Percentiles rank a stretch among this genome's conserved stretches.
phyloP scores from a whole-genome alignment of 2,797 vertebrate species.

The Danio tinwini region DNA sequence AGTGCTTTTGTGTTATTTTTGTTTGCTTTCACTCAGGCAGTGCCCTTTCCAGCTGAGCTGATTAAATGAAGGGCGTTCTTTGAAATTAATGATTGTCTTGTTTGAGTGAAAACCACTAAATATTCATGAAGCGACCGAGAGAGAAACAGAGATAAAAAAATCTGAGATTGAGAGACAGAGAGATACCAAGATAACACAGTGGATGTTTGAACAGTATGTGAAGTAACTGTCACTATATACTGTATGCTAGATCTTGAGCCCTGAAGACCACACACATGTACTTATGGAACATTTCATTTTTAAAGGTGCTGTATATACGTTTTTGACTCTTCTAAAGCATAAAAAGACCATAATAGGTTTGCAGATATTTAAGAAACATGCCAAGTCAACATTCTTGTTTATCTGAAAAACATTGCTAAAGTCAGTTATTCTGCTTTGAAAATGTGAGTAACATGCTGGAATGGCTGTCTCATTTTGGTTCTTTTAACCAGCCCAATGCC shows the following conservation, averaged over 20 bases:
- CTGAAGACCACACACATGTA: neutral
- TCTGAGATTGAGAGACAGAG: constrained; percentile 13
- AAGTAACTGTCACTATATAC: neutral
- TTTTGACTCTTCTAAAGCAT: too few relatives aligned
- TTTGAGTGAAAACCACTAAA: constrained; percentile 50
- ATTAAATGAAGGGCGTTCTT: constrained; percentile 51
- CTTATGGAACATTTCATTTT: neutral
- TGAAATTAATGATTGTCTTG: constrained; percentile 58
- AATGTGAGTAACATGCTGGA: too few relatives aligned
- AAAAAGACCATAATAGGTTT: too few relatives aligned
- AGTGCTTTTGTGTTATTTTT: constrained; percentile 34
- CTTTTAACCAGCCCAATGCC: too few relatives aligned
- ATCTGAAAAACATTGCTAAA: too few relatives aligned
- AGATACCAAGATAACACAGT: constrained; percentile 23
- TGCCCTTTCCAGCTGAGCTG: constrained; percentile 56
- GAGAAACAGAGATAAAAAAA: constrained; percentile 25
- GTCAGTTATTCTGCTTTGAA: too few relatives aligned
- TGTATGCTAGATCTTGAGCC: neutral
- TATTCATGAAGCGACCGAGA: constrained; percentile 53
- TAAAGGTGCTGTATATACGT: too few relatives aligned
- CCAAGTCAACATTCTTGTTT: too few relatives aligned
- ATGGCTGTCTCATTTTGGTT: too few relatives aligned
- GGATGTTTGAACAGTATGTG: constrained; percentile 3
- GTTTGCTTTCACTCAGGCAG: constrained; percentile 54
- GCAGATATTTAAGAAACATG: too few relatives aligned